Evolutionary conservation across 2,797 vertebrate species (phyloP), one percentile per base, ranked within the genome.

Genomic region (Parauchenoglanis ngamensis): DNA sequence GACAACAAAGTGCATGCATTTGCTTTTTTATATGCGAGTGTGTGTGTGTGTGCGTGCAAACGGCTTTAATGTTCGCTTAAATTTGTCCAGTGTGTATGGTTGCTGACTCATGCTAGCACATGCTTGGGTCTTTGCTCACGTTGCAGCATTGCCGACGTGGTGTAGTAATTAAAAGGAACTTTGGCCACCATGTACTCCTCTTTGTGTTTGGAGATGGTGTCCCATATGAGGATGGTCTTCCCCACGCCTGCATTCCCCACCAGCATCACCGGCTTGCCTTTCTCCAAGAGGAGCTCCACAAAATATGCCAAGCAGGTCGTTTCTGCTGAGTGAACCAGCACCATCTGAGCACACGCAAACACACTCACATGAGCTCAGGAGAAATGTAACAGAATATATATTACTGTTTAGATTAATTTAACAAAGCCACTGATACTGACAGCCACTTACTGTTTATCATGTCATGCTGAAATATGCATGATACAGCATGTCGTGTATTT

Each of bases 211-310:
- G 92, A 89, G 75, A 96, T 91, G 89, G 91, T 94, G 77, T 96
- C 95, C 44, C 93, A 94, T 56, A 95, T 92, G 90, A 95, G 85
- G 85, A 94, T 92, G 86, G 93, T 94, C 91, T 98, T 96, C 21
- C 95, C 94, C 85, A 92, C 94, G 79, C 96, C 94, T n/a, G 94
- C 94, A 61, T 94, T 96, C 65, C 95, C 95, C 89, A 96, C 95
- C 61, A 94, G 91, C 92, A 94, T 94, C 90, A 96, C 86, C 0
- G 91, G 93, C 85, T 96, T 94, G 2, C 86, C 94, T 79, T 93
- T 94, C 88, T 95, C 92, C 80, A 96, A 92, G 88, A 97, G 94
- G 87, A 96, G 92, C 93, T 95, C 92, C 72, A 95, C 90, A 87
- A 96, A 96, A 87, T 94, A 95, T 0, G 95, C 94, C 79, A 97